Base-by-base conservation (phyloP, 2,797 vertebrate species). In the Gallinago stenura region DNA sequence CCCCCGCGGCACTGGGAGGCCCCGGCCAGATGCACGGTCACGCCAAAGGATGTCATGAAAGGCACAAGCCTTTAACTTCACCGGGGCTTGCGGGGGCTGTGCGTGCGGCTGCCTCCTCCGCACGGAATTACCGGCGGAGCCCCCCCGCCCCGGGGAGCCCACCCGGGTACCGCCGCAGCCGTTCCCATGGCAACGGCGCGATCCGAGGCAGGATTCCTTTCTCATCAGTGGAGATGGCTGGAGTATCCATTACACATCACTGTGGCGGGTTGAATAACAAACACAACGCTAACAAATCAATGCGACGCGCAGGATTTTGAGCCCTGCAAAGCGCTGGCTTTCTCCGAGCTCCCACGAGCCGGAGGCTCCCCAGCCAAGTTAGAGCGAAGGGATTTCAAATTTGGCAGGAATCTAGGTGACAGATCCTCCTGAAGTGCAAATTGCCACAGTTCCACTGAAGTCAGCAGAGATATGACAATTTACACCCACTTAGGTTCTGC, bases 401-500 rank as follows among this genome's bases (percentile, higher is more conserved):
- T 94, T 95, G 91, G 96, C 95, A 96, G 37, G 89, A 61, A 91
- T 92, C 91, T 78, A 64, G 84, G 95, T 85, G 94, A 89, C 91
- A 93, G 96, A 95, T 96, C 95, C 93, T 96, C 96, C 79, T 46
- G 89, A 95, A 96, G 95, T 88, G 94, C 85, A 94, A 96, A 97
- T 89, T 97, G 95, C 93, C 89, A 93, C 90, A 77, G 89, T 84
- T 97, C 95, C 92, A 95, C 95, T 92, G 92, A 92, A 96, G 93
- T 97, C 96, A 95, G 87, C 95, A 94, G 95, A 96, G 94, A 96
- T 83, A 87, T 31, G 96, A 94, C 94, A 96, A 96, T 97, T 97
- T 96, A 96, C 96, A 91, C 96, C 95, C 96, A 95, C 95, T 96
- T 95, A 95, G 95, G 95, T 90, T 96, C 94, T 97, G 95, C 95